Evolutionary conservation across 2,113 vertebrate genomes (phyloP), one percentile per base, ranked within the genome.

Genomic region (Trochalopteron elliotii): DNA sequence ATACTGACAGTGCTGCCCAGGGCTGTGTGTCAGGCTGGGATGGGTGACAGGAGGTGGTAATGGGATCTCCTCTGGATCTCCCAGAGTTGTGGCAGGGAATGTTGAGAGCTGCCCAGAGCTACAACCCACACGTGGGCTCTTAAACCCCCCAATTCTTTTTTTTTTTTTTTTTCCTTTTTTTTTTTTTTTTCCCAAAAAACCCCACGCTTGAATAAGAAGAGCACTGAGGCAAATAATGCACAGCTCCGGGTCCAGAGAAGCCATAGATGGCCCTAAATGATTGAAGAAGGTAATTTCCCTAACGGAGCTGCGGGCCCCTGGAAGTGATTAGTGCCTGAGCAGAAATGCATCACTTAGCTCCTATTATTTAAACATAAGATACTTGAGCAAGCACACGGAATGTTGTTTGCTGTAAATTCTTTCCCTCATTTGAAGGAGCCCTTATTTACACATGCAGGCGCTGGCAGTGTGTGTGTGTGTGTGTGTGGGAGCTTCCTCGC

Each of bases 221-320:
- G 40, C 37, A 8, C 22, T 0, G 3, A 76, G 53, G 42, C 50
- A 85, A 72, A 76, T 83, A 59, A 71, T 6, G 31, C 92, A 13
- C 61, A 75, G 17, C 52, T 67, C 65, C 25, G 57, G 61, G 82
- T 55, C 57, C 70, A 22, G 75, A 56, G 85, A 85, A 90, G 74
- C 79, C 0, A 0, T 39, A 68, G 94, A 88, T 79, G 85, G 70
- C 12, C 83, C 83, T 82, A 47, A 90, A 77, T 93, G 94, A 93
- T 75, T 85, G 91, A 94, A 68, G 91, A 52, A 85, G 75, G 79
- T 83, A 93, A 93, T 96, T 94, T 93, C 21, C 82, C 24, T 49
- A 33, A n/a, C 17, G 3, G 90, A 92, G 82, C 75, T 6, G 9
- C 0, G 3, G 56, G 90, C 24, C 61, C 30, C 81, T 65, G 94